Percentiles rank a stretch among this genome's conserved stretches.
phyloP scores from a whole-genome alignment of 2,797 vertebrate species.

The Oceanodroma leucorhoa region DNA sequence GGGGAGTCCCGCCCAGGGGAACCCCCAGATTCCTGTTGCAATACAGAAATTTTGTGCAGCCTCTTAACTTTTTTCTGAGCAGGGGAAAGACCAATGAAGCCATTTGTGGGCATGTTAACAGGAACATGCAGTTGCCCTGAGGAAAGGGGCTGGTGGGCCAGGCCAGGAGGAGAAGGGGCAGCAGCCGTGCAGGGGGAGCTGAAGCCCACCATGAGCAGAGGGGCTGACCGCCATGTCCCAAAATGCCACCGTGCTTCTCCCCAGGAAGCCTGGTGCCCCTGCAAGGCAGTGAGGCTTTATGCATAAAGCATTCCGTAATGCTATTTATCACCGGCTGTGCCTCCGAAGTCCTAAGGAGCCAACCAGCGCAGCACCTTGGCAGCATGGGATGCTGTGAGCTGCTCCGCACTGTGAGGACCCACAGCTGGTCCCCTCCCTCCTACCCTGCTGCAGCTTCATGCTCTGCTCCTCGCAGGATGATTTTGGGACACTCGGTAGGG shows the following conservation, averaged over 20 bases:
- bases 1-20: neutral
- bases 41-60: neutral
- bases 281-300: neutral
- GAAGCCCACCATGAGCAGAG: neutral
- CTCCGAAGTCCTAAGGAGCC: neutral
- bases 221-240: rapidly evolving
- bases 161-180: neutral
- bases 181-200: neutral
- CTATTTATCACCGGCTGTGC: neutral
- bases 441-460: neutral
- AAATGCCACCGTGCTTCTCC: neutral
- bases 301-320: neutral
- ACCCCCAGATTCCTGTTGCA: neutral
- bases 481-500: neutral
- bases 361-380: neutral
- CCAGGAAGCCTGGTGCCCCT: neutral
- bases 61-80: neutral
- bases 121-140: neutral
- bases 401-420: neutral
- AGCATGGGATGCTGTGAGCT: neutral
- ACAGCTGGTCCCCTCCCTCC: neutral
- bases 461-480: neutral
- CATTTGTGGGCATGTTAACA: neutral
- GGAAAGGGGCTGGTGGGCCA: neutral
- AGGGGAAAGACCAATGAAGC: neutral